Percentiles rank a stretch among this genome's conserved stretches.
These are phyloP conservation scores for Rallus limicola DNA, from an alignment of 2,113 vertebrate species.

Conservation along the genomic window DNA sequence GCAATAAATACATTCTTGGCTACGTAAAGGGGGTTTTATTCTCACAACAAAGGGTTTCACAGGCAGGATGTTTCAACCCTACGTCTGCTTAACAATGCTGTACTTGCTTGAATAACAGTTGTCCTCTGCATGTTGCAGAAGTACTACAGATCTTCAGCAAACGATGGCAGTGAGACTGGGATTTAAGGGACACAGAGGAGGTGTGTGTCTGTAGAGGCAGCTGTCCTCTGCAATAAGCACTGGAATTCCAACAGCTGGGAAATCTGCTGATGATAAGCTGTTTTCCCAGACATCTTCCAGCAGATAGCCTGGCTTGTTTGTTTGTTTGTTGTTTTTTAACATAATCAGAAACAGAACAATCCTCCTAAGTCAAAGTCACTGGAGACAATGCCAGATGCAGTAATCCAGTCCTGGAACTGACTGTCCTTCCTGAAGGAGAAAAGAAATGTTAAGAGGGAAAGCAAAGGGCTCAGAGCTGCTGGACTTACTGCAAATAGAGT, in stretches of 20 bases:
- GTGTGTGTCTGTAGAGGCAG: background rate
- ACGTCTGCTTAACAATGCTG: background rate
- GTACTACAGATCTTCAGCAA: background rate
- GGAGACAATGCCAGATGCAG: background rate
- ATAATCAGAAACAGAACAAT: background rate
- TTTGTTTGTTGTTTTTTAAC: background rate
- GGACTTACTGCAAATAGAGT: background rate
- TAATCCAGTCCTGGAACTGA: background rate
- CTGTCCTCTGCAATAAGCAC: background rate
- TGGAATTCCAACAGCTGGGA: background rate
- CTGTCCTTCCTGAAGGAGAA: background rate
- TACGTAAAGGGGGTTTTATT: background rate
- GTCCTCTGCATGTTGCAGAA: background rate
- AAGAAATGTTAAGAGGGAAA: background rate
- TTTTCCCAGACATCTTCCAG: background rate
- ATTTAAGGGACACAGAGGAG: background rate
- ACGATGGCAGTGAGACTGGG: background rate
- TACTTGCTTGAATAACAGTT: background rate
- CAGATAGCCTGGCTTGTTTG: background rate
- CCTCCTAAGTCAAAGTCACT: background rate
- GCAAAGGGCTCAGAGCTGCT: background rate
- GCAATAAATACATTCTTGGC: background rate
- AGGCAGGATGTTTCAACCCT: background rate
- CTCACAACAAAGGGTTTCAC: background rate
- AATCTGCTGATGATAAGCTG: background rate